Base-by-base conservation (phyloP, 2,888 invertebrate species). In the Pammene fasciana region DNA sequence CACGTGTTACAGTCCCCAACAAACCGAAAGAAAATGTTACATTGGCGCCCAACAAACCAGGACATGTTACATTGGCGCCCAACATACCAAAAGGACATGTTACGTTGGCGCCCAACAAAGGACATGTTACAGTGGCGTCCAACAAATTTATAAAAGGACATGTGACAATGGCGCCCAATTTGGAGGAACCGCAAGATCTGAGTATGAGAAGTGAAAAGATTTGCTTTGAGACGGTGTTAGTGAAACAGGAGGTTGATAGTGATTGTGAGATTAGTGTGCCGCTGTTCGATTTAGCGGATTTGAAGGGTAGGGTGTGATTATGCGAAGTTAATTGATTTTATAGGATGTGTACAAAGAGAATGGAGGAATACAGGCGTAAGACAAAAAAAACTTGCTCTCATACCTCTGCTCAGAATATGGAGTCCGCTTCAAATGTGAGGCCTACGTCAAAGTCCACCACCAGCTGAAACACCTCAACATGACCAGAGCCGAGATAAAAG, bases 361-460 rank as follows among this genome's bases (percentile, higher is more conserved):
- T n/a, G n/a, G n/a, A n/a, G n/a, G n/a, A n/a, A n/a, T n/a, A n/a
- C n/a, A n/a, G n/a, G n/a, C n/a, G n/a, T n/a, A n/a, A n/a, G n/a
- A n/a, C n/a, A n/a, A n/a, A n/a, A n/a, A n/a, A n/a, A n/a, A n/a
- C n/a, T n/a, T n/a, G n/a, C n/a, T n/a, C n/a, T n/a, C 79, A 65
- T 86, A 82, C 67, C 84, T 86, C 0, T 86, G 86, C 74, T 76
- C 74, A 0, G 83, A 82, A 38, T 86, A 86, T 62, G 85, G 84
- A 0, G 54, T 80, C n/a, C 75, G 78, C 0, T 86, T 86, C 76
- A 83, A 82, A 60, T 82, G 84, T 0, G 80, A 80, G 38, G 80
- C 82, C 0, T 86, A 86, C 72, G 86, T 86, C 4, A 82, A 83
- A 14, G 74, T 85, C 0, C 86, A 86, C 71, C 77, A 80, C 72